These are phyloP conservation scores for Ictalurus punctatus DNA, from an alignment of 2,113 vertebrate genomes.

Conservation along the genomic window DNA sequence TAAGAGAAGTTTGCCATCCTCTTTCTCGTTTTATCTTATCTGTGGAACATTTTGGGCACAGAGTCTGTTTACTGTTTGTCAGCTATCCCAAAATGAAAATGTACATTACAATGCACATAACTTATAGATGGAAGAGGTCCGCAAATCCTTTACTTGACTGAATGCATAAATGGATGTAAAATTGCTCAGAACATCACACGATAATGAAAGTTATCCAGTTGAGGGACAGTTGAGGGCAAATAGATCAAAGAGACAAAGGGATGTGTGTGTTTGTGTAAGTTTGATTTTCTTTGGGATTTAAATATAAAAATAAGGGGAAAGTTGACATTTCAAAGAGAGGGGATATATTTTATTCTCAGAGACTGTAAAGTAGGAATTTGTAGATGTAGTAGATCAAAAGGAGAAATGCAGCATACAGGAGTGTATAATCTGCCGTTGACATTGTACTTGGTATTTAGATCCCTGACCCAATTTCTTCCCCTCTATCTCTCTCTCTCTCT, in stretches of 20 bases:
- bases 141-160: slow-evolving; percentile 42
- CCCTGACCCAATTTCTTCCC: slow-evolving; percentile 74
- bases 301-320: slow-evolving; percentile 1
- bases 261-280: neutral
- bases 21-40: neutral
- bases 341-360: slow-evolving; percentile 3
- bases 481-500: slow-evolving; percentile 55
- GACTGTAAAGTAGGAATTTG: slow-evolving; percentile 17
- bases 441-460: slow-evolving; percentile 72
- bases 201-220: neutral
- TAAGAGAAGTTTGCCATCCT: neutral
- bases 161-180: neutral
- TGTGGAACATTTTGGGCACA: slow-evolving; percentile 33
- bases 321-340: neutral
- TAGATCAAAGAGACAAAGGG: neutral
- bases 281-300: neutral
- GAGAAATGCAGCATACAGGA: slow-evolving; percentile 25
- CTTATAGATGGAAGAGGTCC: slow-evolving; percentile 33
- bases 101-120: neutral
- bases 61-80: slow-evolving; percentile 12
- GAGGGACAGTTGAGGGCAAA: neutral
- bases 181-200: neutral
- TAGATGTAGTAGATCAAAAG: slow-evolving; percentile 8
- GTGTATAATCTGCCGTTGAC: slow-evolving; percentile 68
- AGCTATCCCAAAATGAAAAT: slow-evolving; percentile 4